Conservation (phyloP, 2,888 invertebrate genomes). For the Athalia rosae region DNA sequence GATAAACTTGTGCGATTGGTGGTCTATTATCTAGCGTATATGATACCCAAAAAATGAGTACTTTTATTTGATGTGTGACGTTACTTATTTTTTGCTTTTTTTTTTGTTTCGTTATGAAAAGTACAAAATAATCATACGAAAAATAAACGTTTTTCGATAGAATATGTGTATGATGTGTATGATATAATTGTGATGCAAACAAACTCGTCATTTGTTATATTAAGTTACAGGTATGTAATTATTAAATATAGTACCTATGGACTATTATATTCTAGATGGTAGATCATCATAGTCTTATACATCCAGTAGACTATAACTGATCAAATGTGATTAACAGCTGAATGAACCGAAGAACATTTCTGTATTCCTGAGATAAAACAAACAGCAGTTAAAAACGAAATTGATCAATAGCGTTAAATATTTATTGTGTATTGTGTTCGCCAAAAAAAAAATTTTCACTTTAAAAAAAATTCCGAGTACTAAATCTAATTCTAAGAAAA, state of each 20-base stretch:
- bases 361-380: background rate
- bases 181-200: background rate
- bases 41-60: background rate
- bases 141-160: conserved; percentile 22
- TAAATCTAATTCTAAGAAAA: too few species aligned
- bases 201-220: background rate
- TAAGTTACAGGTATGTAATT: conserved; percentile 15
- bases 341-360: background rate
- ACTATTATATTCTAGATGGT: background rate
- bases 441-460: too few species aligned
- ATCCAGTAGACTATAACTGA: conserved; percentile 9
- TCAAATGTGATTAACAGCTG: conserved; percentile 6
- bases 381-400: background rate
- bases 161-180: conserved; percentile 7
- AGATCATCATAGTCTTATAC: background rate
- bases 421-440: background rate
- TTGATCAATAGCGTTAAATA: conserved; percentile 10
- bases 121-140: conserved; percentile 29
- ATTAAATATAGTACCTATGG: conserved; percentile 1
- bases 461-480: too few species aligned
- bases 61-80: background rate
- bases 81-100: conserved; percentile 10
- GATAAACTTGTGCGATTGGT: background rate
- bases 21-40: background rate
- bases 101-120: conserved; percentile 19